These are phyloP conservation scores for Sycobia sp. DNA, from an alignment of 1,140 invertebrate genomes.

Conservation along the genomic window DNA sequence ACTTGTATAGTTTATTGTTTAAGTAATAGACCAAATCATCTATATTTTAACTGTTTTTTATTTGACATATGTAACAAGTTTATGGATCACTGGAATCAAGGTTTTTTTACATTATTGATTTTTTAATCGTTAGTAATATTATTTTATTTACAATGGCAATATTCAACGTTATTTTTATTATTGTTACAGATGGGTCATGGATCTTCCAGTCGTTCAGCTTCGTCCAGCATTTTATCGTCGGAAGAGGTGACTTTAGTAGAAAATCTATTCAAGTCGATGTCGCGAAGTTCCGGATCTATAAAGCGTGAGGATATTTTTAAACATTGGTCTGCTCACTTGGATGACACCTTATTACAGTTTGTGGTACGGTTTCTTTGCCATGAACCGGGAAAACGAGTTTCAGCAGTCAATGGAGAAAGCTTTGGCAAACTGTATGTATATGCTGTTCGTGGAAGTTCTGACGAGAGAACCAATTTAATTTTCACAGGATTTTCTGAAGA, in stretches of 20 bases:
- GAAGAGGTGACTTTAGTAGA: constrained; percentile 57
- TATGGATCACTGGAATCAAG: constrained; percentile 22
- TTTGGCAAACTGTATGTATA: constrained; percentile 57
- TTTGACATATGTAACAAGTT: constrained; percentile 15
- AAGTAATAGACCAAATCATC: not conserved
- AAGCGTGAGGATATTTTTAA: constrained; percentile 61
- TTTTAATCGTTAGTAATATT: not conserved
- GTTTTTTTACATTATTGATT: not conserved
- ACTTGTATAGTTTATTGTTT: not conserved
- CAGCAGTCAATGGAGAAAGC: constrained; percentile 56
- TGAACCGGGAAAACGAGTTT: constrained; percentile 55
- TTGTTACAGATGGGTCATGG: constrained; percentile 57
- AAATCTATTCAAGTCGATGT: constrained; percentile 60
- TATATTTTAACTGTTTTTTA: not conserved
- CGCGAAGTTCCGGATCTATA: constrained; percentile 58
- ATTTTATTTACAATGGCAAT: not conserved
- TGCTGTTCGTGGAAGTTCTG: constrained; percentile 53
- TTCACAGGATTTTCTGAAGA: constrained; percentile 54
- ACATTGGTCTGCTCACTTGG: constrained; percentile 58
- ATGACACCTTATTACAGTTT: constrained; percentile 55
- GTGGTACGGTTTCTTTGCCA: constrained; percentile 57
- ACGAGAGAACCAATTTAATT: constrained; percentile 52
- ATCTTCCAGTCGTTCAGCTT: constrained; percentile 55
- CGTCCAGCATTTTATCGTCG: constrained; percentile 55
- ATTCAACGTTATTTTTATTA: too few species aligned